Evolutionary conservation across 2,797 vertebrate species (phyloP), one percentile per base, ranked within the genome.

Genomic region (Danionella dracula): DNA sequence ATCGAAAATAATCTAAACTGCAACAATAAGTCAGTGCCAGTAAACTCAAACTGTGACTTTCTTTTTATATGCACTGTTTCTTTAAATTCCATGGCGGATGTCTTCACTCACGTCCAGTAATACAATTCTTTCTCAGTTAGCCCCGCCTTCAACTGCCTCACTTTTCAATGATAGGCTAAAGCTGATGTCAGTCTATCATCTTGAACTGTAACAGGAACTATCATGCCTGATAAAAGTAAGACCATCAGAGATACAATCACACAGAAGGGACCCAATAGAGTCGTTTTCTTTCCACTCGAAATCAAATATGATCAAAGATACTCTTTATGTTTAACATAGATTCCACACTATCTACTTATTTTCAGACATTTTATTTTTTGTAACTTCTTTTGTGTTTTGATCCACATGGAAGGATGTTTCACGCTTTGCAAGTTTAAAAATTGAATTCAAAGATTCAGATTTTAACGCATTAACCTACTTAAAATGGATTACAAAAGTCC

Each of bases 401-500:
- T 38, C 11, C 23, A 9, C 15, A 40, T 40, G 32, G 15, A 15
- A 48, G 12, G n/a, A n/a, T 20, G 46, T 48, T 13, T 5, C 21
- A 20, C 17, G 32, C 10, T 38, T 37, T 66, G 5, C 11, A 5
- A 31, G 29, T 31, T 31, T 31, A 31, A 31, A 31, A 31, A n/a
- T n/a, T n/a, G n/a, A n/a, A n/a, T n/a, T n/a, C n/a, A n/a, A n/a
- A n/a, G n/a, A n/a, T n/a, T n/a, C n/a, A n/a, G n/a, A n/a, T n/a
- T n/a, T n/a, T n/a, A n/a, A n/a, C n/a, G n/a, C n/a, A n/a, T n/a
- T n/a, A n/a, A n/a, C n/a, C n/a, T n/a, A 54, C 9, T 17, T 31
- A 35, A 57, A 8, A 80, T 80, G 81, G 76, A 81, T 40, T 81
- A 46, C 61, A 17, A 76, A 23, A 55, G 31, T 53, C 5, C 71